phyloP scores from a whole-genome alignment of 2,888 invertebrate genomes.

The Eurytoma californica region DNA sequence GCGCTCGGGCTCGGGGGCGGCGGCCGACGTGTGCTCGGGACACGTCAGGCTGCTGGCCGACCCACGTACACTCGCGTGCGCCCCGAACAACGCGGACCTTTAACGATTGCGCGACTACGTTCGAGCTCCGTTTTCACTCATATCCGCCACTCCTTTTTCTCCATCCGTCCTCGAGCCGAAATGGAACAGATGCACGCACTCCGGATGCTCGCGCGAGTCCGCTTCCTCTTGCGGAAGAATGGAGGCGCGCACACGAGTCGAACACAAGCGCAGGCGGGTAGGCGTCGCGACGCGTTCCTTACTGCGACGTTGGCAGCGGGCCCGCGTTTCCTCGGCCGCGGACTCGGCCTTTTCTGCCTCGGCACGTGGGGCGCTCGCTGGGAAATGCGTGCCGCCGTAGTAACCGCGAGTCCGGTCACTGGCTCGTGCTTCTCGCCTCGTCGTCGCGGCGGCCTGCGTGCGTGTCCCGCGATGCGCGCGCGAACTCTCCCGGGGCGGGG shows the following conservation, averaged over 20 bases:
- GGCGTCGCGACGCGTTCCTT: constrained; percentile 12
- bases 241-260: background rate
- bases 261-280: background rate
- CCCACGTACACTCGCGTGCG: background rate
- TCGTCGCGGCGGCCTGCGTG: constrained; percentile 7
- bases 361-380: too few relatives aligned
- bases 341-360: too few relatives aligned
- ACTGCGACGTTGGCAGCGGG: constrained; percentile 38
- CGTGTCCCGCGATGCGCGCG: constrained; percentile 25
- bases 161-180: too few relatives aligned
- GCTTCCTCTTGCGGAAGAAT: background rate
- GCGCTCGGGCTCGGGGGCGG: too few relatives aligned
- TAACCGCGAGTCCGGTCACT: too few relatives aligned
- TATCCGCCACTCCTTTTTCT: background rate
- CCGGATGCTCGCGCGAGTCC: background rate
- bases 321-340: constrained; percentile 13
- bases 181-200: background rate
- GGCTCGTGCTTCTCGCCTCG: background rate
- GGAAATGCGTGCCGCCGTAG: too few relatives aligned
- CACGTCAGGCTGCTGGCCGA: background rate
- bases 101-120: background rate
- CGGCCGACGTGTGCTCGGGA: too few relatives aligned
- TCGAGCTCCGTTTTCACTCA: background rate
- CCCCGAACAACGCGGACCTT: background rate
- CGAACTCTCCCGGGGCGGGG: constrained; percentile 25